Evolutionary conservation across 2,113 vertebrate species (phyloP), one percentile per base, ranked within the genome.

Genomic region (Uropsilus gracilis): DNA sequence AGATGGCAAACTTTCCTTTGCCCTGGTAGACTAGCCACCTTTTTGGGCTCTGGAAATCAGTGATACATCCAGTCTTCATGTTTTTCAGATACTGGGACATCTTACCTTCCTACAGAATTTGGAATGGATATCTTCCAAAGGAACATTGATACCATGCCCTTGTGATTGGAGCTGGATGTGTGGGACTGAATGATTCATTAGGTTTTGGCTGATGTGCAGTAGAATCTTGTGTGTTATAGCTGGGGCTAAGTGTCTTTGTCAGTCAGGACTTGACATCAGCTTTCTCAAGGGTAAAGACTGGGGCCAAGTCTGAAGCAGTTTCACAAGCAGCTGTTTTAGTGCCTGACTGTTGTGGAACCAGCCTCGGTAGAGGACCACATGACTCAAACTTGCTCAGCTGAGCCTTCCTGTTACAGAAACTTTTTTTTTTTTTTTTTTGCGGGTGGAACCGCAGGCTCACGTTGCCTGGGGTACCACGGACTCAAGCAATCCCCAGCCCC

Each of bases 81-180:
- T 96, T 98, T 95, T 99, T 99, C 97, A 99, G 66, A 95, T 99
- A 99, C 8, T 99, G 99, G 87, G 98, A 99, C 99, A 99, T 99
- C 97, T 99, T 99, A 12, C 18, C 99, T 98, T 8, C 99, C 99
- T 72, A 99, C 98, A 0, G 99, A 99, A 99, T 85, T 99, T 99
- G 0, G 99, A 98, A 72, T 99, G 93, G 59, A 98, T 94, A 0
- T 98, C 97, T 98, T 98, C 99, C 63, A 99, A 99, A 97, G 99
- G 99, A 96, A 99, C 99, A 98, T 99, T 99, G 81, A 99, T 98
- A 99, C 98, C 72, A 99, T 99, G 37, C 99, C 99, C 93, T 99
- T 99, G 96, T 99, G 98, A 16, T 99, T 99, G 95, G 98, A 99
- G 48, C 99, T 98, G 0, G 99, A 99, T 3, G 99, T 99, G 96